These are phyloP conservation scores for Eupsilia transversa DNA, from an alignment of 2,888 invertebrate genomes.

Conservation along the genomic window DNA sequence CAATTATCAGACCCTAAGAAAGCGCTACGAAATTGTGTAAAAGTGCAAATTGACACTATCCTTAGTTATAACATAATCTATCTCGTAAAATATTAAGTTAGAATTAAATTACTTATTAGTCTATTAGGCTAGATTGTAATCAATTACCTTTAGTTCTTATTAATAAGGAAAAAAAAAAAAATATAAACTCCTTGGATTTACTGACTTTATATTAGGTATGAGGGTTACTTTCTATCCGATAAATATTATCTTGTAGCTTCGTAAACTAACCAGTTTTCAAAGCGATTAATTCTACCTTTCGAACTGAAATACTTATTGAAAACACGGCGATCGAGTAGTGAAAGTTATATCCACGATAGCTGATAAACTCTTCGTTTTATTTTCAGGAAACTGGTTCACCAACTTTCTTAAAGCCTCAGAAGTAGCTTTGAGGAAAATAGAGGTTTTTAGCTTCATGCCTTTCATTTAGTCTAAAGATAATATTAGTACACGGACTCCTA, in stretches of 20 bases:
- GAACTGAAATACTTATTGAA: slow-evolving; percentile 51
- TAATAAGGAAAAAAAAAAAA: too few species aligned
- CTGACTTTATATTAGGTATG: not conserved
- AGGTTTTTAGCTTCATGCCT: slow-evolving; percentile 26
- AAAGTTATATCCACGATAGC: slow-evolving; percentile 48
- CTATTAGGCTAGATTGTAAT: too few species aligned
- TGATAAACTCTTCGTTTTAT: slow-evolving; percentile 59
- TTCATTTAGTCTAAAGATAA: slow-evolving; percentile 38
- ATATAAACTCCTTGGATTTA: not conserved
- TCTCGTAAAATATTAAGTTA: too few species aligned
- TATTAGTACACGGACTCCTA: slow-evolving; percentile 28
- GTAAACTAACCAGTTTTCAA: slow-evolving; percentile 7
- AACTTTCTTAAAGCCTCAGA: slow-evolving; percentile 36
- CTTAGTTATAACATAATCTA: too few species aligned
- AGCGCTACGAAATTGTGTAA: too few species aligned
- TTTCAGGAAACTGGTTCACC: slow-evolving; percentile 42
- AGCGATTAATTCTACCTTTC: slow-evolving; percentile 33
- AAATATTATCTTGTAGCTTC: not conserved
- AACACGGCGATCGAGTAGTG: slow-evolving; percentile 34
- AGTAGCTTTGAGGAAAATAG: slow-evolving; percentile 36
- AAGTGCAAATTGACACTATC: too few species aligned
- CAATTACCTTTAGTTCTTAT: too few species aligned
- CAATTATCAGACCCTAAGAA: too few species aligned
- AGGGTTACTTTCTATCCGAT: not conserved
- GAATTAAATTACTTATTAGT: too few species aligned